Evolutionary conservation across 2,113 vertebrate genomes (phyloP).

Genomic region (Takifugu bimaculatus): DNA sequence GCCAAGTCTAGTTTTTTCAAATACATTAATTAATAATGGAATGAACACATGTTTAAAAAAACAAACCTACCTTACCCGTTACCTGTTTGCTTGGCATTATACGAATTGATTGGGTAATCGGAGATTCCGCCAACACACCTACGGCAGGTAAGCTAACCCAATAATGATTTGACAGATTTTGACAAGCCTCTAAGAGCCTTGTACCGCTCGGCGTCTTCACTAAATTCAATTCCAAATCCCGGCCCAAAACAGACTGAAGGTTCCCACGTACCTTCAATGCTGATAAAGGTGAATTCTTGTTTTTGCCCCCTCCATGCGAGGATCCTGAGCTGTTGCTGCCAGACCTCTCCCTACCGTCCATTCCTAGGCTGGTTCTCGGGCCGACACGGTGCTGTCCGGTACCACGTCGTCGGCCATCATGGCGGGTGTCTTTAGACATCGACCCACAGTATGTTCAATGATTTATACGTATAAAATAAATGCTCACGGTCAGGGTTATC

Average conservation of each 20-base stretch:
- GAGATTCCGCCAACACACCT: conserved; percentile 6
- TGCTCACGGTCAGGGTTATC: conserved; percentile 3
- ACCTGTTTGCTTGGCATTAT: no score
- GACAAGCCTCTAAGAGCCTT: no score
- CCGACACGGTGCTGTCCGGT: conserved; percentile 73
- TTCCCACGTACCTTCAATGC: conserved; percentile 65
- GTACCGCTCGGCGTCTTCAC: no score
- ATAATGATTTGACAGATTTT: neutral
- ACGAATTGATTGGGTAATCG: neutral
- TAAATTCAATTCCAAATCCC: no score
- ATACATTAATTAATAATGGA: no score
- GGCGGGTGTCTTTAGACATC: conserved; percentile 79
- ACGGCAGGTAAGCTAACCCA: conserved; percentile 9
- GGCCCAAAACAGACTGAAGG: no score
- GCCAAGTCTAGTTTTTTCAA: no score
- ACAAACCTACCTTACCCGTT: no score
- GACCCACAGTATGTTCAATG: conserved; percentile 9
- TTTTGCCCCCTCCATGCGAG: conserved; percentile 78
- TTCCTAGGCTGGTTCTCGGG: conserved; percentile 66
- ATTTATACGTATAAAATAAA: conserved; percentile 2
- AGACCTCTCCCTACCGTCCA: conserved; percentile 77
- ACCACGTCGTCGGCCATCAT: conserved; percentile 75
- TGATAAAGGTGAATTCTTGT: conserved; percentile 63
- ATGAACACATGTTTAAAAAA: no score
- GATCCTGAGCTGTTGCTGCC: conserved; percentile 80